Conservation (phyloP, 1,140 invertebrate species). For the Acromyrmex charruanus region DNA sequence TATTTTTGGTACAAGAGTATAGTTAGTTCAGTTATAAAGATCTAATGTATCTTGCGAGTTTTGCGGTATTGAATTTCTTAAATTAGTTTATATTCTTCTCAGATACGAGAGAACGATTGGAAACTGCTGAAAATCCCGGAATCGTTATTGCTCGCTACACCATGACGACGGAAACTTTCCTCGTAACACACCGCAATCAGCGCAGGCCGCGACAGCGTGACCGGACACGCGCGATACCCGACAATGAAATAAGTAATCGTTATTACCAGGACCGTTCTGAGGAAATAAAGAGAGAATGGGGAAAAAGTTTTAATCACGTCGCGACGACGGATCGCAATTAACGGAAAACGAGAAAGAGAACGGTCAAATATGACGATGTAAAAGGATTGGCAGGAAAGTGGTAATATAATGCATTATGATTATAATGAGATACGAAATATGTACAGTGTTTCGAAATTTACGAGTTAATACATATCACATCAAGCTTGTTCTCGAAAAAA, state of each 20-base stretch:
- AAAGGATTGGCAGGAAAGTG: background rate
- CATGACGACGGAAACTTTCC: background rate
- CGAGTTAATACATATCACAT: too few relatives aligned
- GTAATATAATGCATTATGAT: slow-evolving; percentile 23
- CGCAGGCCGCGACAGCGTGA: background rate
- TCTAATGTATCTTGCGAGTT: background rate
- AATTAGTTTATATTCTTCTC: slow-evolving; percentile 19
- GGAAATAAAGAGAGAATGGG: background rate
- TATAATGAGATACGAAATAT: background rate
- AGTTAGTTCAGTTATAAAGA: too few relatives aligned
- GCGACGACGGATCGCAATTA: slow-evolving; percentile 42
- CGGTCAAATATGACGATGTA: background rate
- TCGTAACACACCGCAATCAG: slow-evolving; percentile 26
- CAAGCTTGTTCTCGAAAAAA: too few relatives aligned
- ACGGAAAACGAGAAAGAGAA: slow-evolving; percentile 25
- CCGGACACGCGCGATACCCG: slow-evolving; percentile 35
- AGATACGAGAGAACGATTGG: slow-evolving; percentile 1
- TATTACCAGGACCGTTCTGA: slow-evolving; percentile 3
- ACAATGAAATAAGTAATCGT: slow-evolving; percentile 57
- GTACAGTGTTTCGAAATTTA: background rate
- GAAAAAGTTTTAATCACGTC: slow-evolving; percentile 53
- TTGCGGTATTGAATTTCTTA: slow-evolving; percentile 4
- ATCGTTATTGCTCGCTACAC: background rate
- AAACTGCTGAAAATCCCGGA: slow-evolving; percentile 2
- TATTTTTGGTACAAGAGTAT: too few relatives aligned